Base-by-base conservation (phyloP, 2,797 vertebrate genomes). In the Pangasius macronema region DNA sequence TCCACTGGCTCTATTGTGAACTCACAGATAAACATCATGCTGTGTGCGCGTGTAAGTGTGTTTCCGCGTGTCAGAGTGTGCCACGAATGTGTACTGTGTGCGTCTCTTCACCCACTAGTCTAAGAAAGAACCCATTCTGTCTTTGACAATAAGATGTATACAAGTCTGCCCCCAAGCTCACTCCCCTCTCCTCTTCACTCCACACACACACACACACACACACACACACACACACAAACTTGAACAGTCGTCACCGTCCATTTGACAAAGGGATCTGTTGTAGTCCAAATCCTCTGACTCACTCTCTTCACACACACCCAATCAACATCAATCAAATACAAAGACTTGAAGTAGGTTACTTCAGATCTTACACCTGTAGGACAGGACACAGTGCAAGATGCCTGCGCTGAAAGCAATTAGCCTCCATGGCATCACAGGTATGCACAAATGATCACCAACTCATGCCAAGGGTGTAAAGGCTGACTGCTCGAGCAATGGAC, bases 221-320 rank as follows among this genome's bases (percentile, higher is more conserved):
- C 86, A 73, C 73, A 36, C 1, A 36, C 36, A 33, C 87, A 82
- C 80, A 57, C 73, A 77, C 85, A 57, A 59, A 85, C 68, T 36
- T 77, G 16, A 72, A 63, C 73, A 83, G 84, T 81, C 83, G 85
- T 91, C 88, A 91, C 84, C 83, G 67, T 86, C 83, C 89, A 89
- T 91, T 36, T 87, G 93, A 94, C 93, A 96, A 93, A 94, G 87
- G 92, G 89, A 90, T 89, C 88, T 90, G 87, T 91, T 91, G 89
- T 89, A 91, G 92, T 90, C 87, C 89, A 90, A 91, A 94, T 92
- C 89, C 89, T 85, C 90, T 87, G 91, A 93, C 92, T 91, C 87
- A 82, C 87, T 76, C 87, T 83, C 82, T 88, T 79, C 75, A 77
- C 75, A 76, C 81, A 86, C 88, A 83, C 81, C 49, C 53, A 84